Evolutionary conservation across 2,888 invertebrate species (phyloP).

Genomic region (Epistrophe grossulariae): DNA sequence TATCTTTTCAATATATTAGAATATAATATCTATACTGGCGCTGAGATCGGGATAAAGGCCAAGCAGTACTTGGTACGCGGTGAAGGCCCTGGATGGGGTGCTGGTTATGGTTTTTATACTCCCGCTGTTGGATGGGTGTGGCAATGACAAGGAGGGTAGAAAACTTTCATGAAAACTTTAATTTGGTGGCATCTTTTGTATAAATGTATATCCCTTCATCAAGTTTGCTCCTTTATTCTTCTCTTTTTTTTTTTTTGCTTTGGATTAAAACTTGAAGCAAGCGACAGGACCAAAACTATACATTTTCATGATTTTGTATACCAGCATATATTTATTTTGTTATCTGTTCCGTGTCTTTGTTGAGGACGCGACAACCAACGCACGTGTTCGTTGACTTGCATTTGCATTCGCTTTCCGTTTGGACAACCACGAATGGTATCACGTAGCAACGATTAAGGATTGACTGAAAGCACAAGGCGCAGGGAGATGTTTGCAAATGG

Average conservation of each 20-base stretch:
- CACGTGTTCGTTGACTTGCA: slow-evolving; percentile 41
- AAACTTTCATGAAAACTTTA: slow-evolving; percentile 52
- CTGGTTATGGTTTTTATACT: neutral
- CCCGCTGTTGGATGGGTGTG: neutral
- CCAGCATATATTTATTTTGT: neutral
- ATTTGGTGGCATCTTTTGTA: slow-evolving; percentile 40
- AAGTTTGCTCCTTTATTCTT: slow-evolving; percentile 16
- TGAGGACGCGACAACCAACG: neutral
- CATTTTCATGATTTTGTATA: slow-evolving; percentile 5
- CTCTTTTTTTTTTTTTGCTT: no score
- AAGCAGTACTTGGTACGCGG: neutral
- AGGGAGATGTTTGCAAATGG: neutral
- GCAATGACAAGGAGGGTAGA: neutral
- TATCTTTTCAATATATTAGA: no score
- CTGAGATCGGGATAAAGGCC: no score
- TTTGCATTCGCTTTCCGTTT: slow-evolving; percentile 54
- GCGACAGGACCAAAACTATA: slow-evolving; percentile 23
- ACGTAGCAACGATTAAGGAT: slow-evolving; percentile 73
- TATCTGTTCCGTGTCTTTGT: slow-evolving; percentile 32
- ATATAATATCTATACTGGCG: no score
- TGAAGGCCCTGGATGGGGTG: neutral
- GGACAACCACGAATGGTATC: slow-evolving; percentile 67
- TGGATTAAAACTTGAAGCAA: slow-evolving; percentile 48
- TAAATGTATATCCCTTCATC: slow-evolving; percentile 35
- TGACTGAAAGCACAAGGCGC: slow-evolving; percentile 8